Evolutionary conservation across 2,113 vertebrate genomes (phyloP), one percentile per base, ranked within the genome.

Genomic region (Nerophis ophidion): DNA sequence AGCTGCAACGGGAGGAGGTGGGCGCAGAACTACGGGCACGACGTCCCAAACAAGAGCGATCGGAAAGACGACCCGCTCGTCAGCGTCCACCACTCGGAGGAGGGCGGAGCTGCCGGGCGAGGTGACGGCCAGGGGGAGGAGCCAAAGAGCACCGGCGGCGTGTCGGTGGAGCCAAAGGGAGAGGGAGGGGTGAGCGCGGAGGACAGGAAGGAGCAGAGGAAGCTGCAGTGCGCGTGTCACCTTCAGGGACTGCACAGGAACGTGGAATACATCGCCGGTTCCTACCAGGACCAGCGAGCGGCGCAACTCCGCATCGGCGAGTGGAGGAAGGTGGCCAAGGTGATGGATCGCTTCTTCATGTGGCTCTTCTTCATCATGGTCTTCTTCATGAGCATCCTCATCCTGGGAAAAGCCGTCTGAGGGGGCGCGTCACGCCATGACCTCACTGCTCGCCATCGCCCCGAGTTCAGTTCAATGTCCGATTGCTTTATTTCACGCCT

Each of bases 291-390:
- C 36, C 93, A 97, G 79, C 78, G 86, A 11, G 81, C 83, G 0
- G 75, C 89, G 0, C 93, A 95, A 84, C 78, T 74, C 54, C 84
- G 86, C 60, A 81, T 82, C 0, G 81, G 88, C 0, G 93, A 97
- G 79, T 96, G 95, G 95, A 93, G 93, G 80, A 93, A 88, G 70
- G 87, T 95, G 51, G 93, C 93, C 66, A 93, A 92, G 60, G 94
- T 97, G 38, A 89, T 96, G 91, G 94, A 97, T 54, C 92, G 93
- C 14, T 93, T 93, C 85, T 95, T 97, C 84, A 92, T 96, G 92
- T 93, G 93, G 88, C 70, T 95, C 65, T 97, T 97, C 87, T 93
- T 95, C 81, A 82, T 92, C 84, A 92, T 97, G 94, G 90, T 93
- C 48, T 89, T 95, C 74, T 64, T 94, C 72, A 95, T 96, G 93